Conservation (phyloP, 2,888 invertebrate species). For the Cybosia mesomella region DNA sequence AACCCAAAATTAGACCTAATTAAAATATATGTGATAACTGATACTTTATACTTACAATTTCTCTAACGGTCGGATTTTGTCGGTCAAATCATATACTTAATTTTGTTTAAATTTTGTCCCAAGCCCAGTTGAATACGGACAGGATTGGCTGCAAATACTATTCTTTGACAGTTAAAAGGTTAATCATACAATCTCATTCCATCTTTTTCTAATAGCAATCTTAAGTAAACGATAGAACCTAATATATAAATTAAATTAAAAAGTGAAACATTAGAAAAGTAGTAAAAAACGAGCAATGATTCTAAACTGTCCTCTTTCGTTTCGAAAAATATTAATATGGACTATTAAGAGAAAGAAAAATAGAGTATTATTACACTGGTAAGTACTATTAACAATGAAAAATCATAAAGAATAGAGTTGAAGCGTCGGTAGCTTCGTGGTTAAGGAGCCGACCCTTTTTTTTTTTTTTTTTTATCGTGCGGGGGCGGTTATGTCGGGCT, state of each 20-base stretch:
- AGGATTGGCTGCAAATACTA: neutral
- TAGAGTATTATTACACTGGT: neutral
- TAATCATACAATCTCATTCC: neutral
- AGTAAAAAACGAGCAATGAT: neutral
- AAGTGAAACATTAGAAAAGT: neutral
- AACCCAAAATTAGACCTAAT: too few species aligned
- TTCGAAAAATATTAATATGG: neutral
- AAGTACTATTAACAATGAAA: neutral
- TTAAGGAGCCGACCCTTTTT: too few species aligned
- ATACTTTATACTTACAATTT: too few species aligned
- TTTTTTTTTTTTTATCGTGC: too few species aligned
- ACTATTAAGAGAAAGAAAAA: neutral
- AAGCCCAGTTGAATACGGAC: neutral
- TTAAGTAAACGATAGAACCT: neutral
- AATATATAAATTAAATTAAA: neutral
- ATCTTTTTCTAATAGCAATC: conserved; percentile 8
- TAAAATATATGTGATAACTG: too few species aligned
- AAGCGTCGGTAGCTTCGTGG: too few species aligned
- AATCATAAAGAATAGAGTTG: too few species aligned
- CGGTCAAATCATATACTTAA: neutral
- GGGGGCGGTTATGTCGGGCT: too few species aligned
- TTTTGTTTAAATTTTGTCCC: neutral
- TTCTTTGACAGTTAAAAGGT: neutral
- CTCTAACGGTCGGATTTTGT: neutral
- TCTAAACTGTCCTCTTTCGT: neutral